Percentiles rank a stretch among this genome's conserved stretches.
Evolutionary conservation across 2,797 vertebrate genomes (phyloP).

Genomic region (Periophthalmus magnuspinnatus): DNA sequence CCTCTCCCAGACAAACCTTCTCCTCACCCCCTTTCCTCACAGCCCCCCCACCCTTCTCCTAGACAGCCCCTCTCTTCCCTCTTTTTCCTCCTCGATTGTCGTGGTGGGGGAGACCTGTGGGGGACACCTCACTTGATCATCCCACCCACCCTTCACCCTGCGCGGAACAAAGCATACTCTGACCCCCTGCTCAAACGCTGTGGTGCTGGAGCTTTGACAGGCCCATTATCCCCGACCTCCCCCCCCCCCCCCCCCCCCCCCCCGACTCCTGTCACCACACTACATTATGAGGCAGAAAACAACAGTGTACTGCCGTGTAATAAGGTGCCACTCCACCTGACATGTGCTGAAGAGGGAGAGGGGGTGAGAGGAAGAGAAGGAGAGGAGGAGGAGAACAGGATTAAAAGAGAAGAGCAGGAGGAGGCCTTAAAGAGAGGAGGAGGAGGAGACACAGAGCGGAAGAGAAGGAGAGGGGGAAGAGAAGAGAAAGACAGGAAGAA

Average conservation of each 20-base stretch:
- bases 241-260: too few species aligned
- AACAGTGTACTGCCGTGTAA: slow-evolving; percentile 43
- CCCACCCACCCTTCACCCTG: background rate
- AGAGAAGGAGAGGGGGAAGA: too few species aligned
- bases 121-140: background rate
- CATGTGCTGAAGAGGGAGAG: slow-evolving; percentile 60
- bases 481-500: too few species aligned
- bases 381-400: too few species aligned
- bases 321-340: slow-evolving; percentile 50
- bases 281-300: slow-evolving; percentile 63
- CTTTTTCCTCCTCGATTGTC: background rate
- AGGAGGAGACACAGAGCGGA: too few species aligned
- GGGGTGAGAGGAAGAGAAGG: background rate
- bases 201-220: slow-evolving; percentile 68
- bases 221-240: slow-evolving; percentile 70
- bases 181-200: slow-evolving; percentile 50
- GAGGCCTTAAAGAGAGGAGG: too few species aligned
- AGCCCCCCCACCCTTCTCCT: too few species aligned
- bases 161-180: background rate
- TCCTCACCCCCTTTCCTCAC: too few species aligned
- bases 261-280: slow-evolving; percentile 35
- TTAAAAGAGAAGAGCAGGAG: too few species aligned
- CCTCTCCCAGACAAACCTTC: too few species aligned
- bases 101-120: background rate
- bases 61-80: background rate